Conservation (phyloP, 2,888 invertebrate species). For the Machimus rusticus region DNA sequence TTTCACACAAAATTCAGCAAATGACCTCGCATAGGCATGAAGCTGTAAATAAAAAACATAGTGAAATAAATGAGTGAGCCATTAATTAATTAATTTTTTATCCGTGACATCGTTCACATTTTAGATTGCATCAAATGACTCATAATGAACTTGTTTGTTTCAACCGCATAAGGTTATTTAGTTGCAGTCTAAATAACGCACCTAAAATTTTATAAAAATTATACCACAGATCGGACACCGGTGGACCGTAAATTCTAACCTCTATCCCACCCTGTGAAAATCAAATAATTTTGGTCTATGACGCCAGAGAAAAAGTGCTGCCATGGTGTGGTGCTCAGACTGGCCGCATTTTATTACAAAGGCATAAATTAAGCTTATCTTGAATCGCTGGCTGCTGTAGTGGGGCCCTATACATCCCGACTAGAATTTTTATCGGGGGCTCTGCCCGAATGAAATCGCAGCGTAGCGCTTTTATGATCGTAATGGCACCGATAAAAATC, state of each 20-base stretch:
- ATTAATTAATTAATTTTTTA: background rate
- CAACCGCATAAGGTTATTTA: background rate
- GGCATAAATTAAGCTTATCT: constrained; percentile 29
- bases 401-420: background rate
- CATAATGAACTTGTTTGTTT: background rate
- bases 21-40: background rate
- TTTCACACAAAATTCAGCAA: background rate
- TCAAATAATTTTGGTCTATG: background rate
- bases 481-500: background rate
- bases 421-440: constrained; percentile 14
- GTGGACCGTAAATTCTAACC: background rate
- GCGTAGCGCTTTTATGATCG: background rate
- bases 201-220: background rate
- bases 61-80: background rate
- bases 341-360: constrained; percentile 6
- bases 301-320: background rate
- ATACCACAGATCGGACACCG: background rate
- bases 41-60: background rate
- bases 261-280: background rate
- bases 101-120: background rate
- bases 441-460: background rate
- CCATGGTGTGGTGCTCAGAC: background rate
- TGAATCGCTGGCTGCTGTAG: background rate
- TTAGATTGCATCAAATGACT: background rate
- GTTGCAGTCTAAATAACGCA: background rate